Percentiles rank a stretch among this genome's conserved stretches.
phyloP scores from a whole-genome alignment of 2,888 invertebrate species.

The Drosophila monieri region DNA sequence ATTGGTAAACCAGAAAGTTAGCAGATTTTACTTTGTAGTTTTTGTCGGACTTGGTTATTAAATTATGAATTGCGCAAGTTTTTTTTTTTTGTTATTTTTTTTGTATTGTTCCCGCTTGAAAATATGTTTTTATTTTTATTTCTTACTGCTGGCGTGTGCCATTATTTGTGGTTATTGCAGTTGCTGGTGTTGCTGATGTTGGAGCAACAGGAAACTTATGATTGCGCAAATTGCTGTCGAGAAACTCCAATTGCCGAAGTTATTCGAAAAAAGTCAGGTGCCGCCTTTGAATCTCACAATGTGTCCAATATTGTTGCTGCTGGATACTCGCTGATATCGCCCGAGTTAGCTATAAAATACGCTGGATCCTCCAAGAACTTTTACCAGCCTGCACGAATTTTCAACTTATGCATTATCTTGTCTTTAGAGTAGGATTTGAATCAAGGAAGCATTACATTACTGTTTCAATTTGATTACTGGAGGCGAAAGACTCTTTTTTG shows the following conservation, averaged over 20 bases:
- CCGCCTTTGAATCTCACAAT: slow-evolving; percentile 8
- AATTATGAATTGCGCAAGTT: slow-evolving; percentile 62
- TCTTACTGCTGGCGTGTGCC: slow-evolving; percentile 60
- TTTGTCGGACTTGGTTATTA: slow-evolving; percentile 44
- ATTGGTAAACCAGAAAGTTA: slow-evolving; percentile 53
- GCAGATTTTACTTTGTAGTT: slow-evolving; percentile 38
- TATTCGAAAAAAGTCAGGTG: slow-evolving; percentile 39
- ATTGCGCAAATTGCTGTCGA: slow-evolving; percentile 69
- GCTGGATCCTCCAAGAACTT: slow-evolving; percentile 49
- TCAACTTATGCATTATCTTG: slow-evolving; percentile 12
- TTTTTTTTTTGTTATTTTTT: slow-evolving; percentile 39
- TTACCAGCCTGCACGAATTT: slow-evolving; percentile 23
- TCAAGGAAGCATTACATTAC: slow-evolving; percentile 1
- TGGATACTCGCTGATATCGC: no score
- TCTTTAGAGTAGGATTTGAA: slow-evolving; percentile 14
- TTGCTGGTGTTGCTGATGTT: slow-evolving; percentile 24
- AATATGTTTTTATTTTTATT: slow-evolving; percentile 29
- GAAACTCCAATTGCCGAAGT: slow-evolving; percentile 74
- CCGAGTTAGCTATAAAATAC: slow-evolving; percentile 1
- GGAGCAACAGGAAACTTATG: slow-evolving; percentile 72
- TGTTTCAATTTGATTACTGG: not conserved
- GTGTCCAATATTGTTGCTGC: not conserved
- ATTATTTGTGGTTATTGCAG: slow-evolving; percentile 43
- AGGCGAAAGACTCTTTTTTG: not conserved
- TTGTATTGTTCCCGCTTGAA: slow-evolving; percentile 51